Base-by-base conservation (phyloP, 2,888 invertebrate species). In the Stenchaetothrips biformis region DNA sequence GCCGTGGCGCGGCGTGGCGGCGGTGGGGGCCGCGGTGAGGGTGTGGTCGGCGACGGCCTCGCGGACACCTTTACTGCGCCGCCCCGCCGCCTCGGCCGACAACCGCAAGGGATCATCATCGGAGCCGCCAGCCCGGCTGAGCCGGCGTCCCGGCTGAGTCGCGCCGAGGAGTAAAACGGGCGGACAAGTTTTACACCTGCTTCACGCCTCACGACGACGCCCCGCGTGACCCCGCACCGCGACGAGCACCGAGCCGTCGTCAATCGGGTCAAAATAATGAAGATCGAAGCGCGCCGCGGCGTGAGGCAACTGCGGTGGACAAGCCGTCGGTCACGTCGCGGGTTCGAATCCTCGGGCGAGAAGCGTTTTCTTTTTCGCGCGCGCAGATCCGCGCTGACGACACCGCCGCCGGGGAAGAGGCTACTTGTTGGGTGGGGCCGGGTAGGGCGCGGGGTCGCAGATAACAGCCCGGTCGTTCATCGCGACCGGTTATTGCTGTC, bases 401-500 rank as follows among this genome's bases (percentile, higher is more conserved):
- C 37, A 37, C 37, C 37, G 13, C 53, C 53, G 53, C 53, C 53
- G 53, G 13, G 16, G 13, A 16, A 13, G 13, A 53, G 11, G 16
- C 53, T 53, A 53, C 59, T 18, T 59, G 21, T 21, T 16, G 62
- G 18, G 62, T n/a, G 62, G 18, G 62, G 62, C 62, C 13, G 13
- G 18, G 62, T 18, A 6, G 62, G 18, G 62, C 62, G 18, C 62
- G n/a, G 62, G 37, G 37, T 37, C 37, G 37, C 37, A 59, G 18
- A 59, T 18, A 59, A 37, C 37, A 37, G 16, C 53, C 16, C 13
- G 9, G 53, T 53, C 13, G 53, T 53, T 11, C 53, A 6, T 53
- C 16, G 25, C 67, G 67, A 67, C 67, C 67, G 67, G 67, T 67
- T 67, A 67, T 67, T 67, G 67, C 67, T 21, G 67, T 67, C 67